Base-by-base conservation (phyloP, 2,888 invertebrate species). In the Lasius platythorax region DNA sequence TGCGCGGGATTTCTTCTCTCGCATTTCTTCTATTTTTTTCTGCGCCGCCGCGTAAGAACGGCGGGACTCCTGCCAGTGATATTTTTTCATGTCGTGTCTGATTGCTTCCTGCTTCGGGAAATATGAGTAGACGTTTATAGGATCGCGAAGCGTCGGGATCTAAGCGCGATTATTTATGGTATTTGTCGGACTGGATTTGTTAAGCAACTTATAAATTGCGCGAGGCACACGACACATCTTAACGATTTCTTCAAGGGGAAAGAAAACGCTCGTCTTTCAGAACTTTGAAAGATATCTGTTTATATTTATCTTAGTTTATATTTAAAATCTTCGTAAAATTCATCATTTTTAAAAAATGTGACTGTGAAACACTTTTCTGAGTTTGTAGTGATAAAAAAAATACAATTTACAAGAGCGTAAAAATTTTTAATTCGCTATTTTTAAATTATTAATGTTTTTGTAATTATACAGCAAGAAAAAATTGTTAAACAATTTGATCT, bases 121-220 rank as follows among this genome's bases (percentile, higher is more conserved):
- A 91, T 90, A 91, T 85, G 90, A 91, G 88, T 82, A 83, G 89
- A 90, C 91, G 88, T 89, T 90, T 91, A 91, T 91, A 90, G 88
- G 87, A 87, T 90, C 79, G 81, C 83, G 82, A 88, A 82, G 70
- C 81, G 87, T 43, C 75, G 50, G 37, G 53, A 76, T 78, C 63
- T 75, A 81, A 84, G 68, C 78, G 70, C 72, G 85, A 90, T 89
- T 90, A 90, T 90, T 90, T 90, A 90, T 88, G 87, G 74, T 85
- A 87, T 90, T 90, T 91, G 88, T 91, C 89, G 76, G 43, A 61
- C 46, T 67, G 81, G 66, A 78, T 87, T 81, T 89, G 88, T 89
- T 90, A 90, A 88, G 85, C 84, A 89, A 89, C 85, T 85, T 87
- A 87, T 87, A 85, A 85, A 82, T 88, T 86, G 81, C 84, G 70